Evolutionary conservation across 2,113 vertebrate species (phyloP).

Genomic region (Amazona guildingii): DNA sequence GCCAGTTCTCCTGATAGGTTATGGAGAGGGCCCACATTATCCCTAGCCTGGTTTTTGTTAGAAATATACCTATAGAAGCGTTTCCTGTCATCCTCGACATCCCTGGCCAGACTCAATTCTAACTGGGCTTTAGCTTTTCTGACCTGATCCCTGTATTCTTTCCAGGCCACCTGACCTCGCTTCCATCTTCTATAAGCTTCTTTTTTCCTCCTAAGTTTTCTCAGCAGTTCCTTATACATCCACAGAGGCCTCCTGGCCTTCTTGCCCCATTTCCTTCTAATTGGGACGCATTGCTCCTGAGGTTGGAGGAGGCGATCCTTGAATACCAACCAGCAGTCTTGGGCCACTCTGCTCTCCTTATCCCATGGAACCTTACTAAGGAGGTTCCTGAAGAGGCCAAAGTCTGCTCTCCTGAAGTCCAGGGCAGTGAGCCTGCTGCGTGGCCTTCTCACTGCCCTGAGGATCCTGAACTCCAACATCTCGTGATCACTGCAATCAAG

Average conservation of each 20-base stretch:
- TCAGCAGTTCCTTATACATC: not conserved
- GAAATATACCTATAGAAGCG: not conserved
- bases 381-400: not conserved
- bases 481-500: not conserved
- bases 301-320: not conserved
- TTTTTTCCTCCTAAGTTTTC: not conserved
- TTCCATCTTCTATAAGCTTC: not conserved
- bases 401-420: not conserved
- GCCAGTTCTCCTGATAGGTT: not conserved
- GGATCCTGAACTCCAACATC: not conserved
- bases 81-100: not conserved
- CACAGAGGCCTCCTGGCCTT: not conserved
- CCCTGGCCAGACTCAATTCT: not conserved
- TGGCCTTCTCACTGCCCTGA: not conserved
- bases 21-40: not conserved
- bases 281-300: not conserved
- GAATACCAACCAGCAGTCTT: not conserved
- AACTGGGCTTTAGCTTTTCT: not conserved
- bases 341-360: not conserved
- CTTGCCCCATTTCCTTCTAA: not conserved
- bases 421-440: not conserved
- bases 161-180: not conserved
- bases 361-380: not conserved
- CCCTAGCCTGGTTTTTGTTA: not conserved
- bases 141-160: not conserved